Percentiles rank a stretch among this genome's conserved stretches.
Conservation (phyloP, 2,888 invertebrate genomes). For the Pyrgus malvae region DNA sequence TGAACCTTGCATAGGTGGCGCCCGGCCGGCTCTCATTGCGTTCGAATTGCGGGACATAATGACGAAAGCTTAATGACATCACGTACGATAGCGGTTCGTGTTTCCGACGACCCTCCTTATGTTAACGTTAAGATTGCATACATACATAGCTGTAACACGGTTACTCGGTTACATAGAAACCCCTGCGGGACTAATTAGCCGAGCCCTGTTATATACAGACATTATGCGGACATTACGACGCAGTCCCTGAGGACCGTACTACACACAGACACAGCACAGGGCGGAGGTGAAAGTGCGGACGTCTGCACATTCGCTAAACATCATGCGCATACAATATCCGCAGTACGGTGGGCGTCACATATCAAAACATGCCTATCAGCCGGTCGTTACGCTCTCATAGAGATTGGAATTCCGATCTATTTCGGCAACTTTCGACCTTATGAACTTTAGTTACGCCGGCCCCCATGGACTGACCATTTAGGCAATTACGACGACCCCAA, state of each 20-base stretch:
- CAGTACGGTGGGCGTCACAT: slow-evolving; percentile 53
- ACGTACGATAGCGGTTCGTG: slow-evolving; percentile 3
- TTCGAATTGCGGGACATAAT: background rate
- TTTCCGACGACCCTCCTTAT: slow-evolving; percentile 7
- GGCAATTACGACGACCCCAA: slow-evolving; percentile 39
- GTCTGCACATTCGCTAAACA: slow-evolving; percentile 44
- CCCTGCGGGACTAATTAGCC: slow-evolving; percentile 12
- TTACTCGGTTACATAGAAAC: background rate
- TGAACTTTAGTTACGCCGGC: slow-evolving; percentile 16
- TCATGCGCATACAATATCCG: slow-evolving; percentile 45
- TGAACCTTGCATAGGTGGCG: no score
- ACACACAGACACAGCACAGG: slow-evolving; percentile 54
- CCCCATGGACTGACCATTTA: slow-evolving; percentile 26
- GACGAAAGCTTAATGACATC: slow-evolving; percentile 10
- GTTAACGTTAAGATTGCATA: slow-evolving; percentile 2
- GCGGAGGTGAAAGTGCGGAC: slow-evolving; percentile 71
- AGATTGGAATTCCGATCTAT: slow-evolving; percentile 33
- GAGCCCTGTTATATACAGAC: slow-evolving; percentile 6
- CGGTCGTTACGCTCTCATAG: slow-evolving; percentile 24
- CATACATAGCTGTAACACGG: slow-evolving; percentile 3
- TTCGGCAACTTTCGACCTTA: slow-evolving; percentile 29
- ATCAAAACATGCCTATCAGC: slow-evolving; percentile 38
- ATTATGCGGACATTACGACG: slow-evolving; percentile 18
- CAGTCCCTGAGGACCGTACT: slow-evolving; percentile 46
- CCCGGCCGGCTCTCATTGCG: slow-evolving; percentile 23